These are phyloP conservation scores for Tipula vernalis DNA, from an alignment of 2,888 invertebrate species.

Conservation along the genomic window DNA sequence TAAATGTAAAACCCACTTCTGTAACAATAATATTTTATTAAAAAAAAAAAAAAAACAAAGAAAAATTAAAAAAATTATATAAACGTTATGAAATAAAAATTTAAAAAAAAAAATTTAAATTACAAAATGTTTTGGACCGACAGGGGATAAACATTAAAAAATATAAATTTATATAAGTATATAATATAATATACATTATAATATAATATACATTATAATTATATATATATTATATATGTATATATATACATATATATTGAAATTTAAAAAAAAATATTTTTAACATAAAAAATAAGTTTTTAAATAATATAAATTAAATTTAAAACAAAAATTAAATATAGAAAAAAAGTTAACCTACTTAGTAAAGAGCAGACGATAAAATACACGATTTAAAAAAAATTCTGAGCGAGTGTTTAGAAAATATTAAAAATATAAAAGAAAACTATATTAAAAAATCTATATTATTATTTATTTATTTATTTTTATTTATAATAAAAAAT, in stretches of 20 bases:
- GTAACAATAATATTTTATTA: background rate
- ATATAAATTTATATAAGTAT: background rate
- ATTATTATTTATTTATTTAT: background rate
- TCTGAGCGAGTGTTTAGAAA: background rate
- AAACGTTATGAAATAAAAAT: conserved; percentile 7
- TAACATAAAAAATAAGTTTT: background rate
- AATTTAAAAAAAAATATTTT: background rate
- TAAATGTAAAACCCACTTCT: conserved; percentile 5
- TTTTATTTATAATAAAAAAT: background rate
- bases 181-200: background rate
- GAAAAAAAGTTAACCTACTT: conserved; percentile 10
- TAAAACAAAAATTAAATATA: background rate
- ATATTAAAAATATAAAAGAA: conserved; percentile 5
- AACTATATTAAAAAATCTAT: background rate
- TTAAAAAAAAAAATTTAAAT: background rate
- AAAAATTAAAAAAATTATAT: conserved; percentile 1
- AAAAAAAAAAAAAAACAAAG: background rate
- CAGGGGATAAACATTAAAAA: background rate
- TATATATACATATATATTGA: background rate
- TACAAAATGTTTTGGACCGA: conserved; percentile 9
- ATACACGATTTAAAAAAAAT: background rate
- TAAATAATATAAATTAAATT: background rate
- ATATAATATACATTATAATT: background rate
- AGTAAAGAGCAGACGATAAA: conserved; percentile 6
- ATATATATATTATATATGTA: background rate